Percentiles rank a stretch among this genome's conserved stretches.
These are phyloP conservation scores for Saturnia pavonia DNA, from an alignment of 2,888 invertebrate genomes.

Conservation along the genomic window DNA sequence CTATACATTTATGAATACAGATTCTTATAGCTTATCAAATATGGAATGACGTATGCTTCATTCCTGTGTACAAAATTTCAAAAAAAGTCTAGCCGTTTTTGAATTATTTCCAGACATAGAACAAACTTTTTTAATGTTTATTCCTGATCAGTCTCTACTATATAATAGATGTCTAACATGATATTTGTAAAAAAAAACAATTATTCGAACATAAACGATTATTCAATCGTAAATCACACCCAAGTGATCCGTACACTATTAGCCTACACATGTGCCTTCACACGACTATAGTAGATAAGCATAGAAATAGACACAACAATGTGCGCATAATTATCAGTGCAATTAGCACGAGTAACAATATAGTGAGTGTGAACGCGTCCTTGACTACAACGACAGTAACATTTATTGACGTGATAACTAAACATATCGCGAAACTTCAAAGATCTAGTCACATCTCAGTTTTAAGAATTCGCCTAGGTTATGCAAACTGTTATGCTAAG, in stretches of 20 bases:
- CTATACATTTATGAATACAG: no score
- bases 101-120: no score
- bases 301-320: background rate
- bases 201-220: background rate
- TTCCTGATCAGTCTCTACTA: no score
- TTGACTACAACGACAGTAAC: background rate
- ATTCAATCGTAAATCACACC: background rate
- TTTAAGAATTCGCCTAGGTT: background rate
- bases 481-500: background rate
- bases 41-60: no score
- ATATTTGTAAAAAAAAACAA: no score
- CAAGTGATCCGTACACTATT: background rate
- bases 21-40: no score
- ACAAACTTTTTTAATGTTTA: no score
- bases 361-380: slow-evolving; percentile 1
- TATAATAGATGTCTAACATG: no score
- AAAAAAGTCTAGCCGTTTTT: no score
- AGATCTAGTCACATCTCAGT: no score
- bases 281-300: background rate
- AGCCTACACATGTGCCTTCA: background rate
- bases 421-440: no score
- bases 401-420: background rate
- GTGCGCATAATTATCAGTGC: background rate
- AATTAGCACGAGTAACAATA: slow-evolving; percentile 2
- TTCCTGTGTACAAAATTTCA: no score